Evolutionary conservation across 2,888 invertebrate species (phyloP).

Genomic region (Macropis europaea): DNA sequence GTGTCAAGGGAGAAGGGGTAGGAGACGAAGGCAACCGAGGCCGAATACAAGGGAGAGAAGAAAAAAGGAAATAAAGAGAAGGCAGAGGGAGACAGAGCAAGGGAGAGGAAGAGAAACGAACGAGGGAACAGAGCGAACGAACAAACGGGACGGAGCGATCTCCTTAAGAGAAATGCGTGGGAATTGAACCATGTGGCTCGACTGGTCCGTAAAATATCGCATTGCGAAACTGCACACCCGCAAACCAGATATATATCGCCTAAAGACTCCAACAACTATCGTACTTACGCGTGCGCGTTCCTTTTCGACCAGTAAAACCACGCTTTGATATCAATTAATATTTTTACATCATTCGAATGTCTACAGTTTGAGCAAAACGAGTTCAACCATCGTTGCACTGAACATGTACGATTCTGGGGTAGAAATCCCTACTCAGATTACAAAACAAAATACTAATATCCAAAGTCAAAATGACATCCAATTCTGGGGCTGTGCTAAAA

Average conservation of each 20-base stretch:
- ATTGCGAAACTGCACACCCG: constrained; percentile 61
- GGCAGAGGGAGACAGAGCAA: constrained; percentile 1
- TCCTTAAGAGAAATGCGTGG: constrained; percentile 72
- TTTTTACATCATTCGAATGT: no score
- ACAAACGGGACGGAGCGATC: constrained; percentile 33
- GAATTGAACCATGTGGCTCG: constrained; percentile 73
- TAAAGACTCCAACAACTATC: no score
- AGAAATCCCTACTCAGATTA: no score
- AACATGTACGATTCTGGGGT: no score
- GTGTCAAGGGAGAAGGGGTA: constrained; percentile 42
- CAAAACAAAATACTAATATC: no score
- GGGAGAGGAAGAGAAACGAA: constrained; percentile 15
- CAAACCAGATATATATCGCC: neutral
- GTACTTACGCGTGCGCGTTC: no score
- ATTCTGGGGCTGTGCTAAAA: no score
- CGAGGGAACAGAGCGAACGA: constrained; percentile 18
- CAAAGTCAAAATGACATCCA: no score
- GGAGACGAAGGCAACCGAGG: constrained; percentile 21
- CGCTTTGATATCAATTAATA: no score
- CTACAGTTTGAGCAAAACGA: no score
- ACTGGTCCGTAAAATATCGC: constrained; percentile 74
- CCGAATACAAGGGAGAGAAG: constrained; percentile 26
- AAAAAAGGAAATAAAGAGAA: constrained; percentile 9
- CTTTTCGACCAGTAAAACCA: no score
- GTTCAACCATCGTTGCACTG: no score